Percentiles rank a stretch among this genome's conserved stretches.
Evolutionary conservation across 2,113 vertebrate species (phyloP).

Genomic region (Ciconia stormi): DNA sequence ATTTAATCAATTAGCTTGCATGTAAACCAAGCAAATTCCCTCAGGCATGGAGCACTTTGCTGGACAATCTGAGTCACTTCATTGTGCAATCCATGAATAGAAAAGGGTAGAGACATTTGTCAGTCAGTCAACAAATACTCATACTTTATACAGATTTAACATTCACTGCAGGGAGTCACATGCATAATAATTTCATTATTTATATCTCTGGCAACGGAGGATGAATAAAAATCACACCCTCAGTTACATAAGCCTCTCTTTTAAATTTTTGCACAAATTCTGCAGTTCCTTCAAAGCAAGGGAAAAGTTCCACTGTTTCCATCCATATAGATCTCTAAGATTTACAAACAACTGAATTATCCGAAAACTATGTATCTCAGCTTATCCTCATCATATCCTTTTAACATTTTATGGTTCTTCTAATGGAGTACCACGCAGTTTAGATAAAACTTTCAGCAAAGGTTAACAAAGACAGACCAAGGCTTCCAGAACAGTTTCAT

Average conservation of each 20-base stretch:
- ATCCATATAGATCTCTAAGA: background rate
- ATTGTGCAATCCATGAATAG: constrained; percentile 21
- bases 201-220: background rate
- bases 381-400: background rate
- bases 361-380: background rate
- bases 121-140: constrained; percentile 4
- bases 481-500: background rate
- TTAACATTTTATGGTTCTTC: background rate
- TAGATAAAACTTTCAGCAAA: background rate
- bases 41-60: background rate
- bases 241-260: background rate
- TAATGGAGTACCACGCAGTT: background rate
- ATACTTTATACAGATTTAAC: background rate
- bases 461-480: background rate
- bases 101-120: background rate
- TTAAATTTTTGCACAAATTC: background rate
- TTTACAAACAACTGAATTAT: background rate
- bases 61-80: background rate
- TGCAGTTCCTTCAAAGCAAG: background rate
- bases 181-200: constrained; percentile 13
- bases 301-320: background rate
- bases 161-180: background rate
- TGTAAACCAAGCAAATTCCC: background rate
- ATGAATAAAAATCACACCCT: background rate
- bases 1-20: constrained; percentile 27